Base-by-base conservation (phyloP, 2,797 vertebrate genomes). In the Bucorvus abyssinicus region DNA sequence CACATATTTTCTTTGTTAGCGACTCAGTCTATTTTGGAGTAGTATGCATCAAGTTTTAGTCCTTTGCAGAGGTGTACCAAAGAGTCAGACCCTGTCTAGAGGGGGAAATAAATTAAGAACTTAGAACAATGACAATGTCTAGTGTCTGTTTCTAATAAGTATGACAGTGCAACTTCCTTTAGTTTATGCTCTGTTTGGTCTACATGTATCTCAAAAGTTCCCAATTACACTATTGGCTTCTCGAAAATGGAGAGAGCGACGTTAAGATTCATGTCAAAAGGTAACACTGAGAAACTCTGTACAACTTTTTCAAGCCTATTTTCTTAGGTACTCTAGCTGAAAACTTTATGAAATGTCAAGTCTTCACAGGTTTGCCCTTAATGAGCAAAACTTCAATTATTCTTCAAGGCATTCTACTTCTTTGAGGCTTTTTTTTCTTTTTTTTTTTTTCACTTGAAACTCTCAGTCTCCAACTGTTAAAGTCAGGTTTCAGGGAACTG, bases 331-430 rank as follows among this genome's bases (percentile, higher is more conserved):
- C 34, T 77, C 29, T 64, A 84, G 30, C 40, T 86, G 83, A 80
- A 89, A 87, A 64, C 65, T 68, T 94, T 85, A 93, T 56, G 49
- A 91, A 96, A 92, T 87, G 89, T 91, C 89, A 96, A 71, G 32
- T 65, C 75, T 95, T 92, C 73, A 87, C 79, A 94, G 55, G 50
- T 69, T 82, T 78, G 27, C 30, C 61, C 69, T 94, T 96, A 97
- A 96, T 95, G 85, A 96, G 84, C 53, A 94, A 91, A 94, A 94
- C 76, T 93, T 94, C 93, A 93, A 93, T 90, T 91, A 92, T 74
- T 92, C 77, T 94, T 96, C 93, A 90, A 97, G 93, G 79, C 74
- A 94, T 84, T 93, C 69, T 86, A 29, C 52, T 75, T 93, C 93
- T 93, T 89, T 92, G 79, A 95, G 91, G 26, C 4, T 85, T 84